phyloP scores from a whole-genome alignment of 1,140 invertebrate species.

The Sipha flava region DNA sequence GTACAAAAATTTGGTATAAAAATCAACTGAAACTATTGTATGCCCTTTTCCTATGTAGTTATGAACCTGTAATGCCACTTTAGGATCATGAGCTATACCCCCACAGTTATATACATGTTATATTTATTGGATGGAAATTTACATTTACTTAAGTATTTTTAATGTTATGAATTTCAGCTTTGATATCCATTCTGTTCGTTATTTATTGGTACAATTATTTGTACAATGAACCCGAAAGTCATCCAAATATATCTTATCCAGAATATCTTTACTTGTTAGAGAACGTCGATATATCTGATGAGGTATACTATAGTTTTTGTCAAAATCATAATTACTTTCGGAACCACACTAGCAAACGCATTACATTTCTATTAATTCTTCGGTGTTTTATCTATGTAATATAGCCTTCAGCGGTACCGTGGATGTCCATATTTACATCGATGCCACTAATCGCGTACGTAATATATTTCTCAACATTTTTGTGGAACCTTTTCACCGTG shows the following conservation, averaged over 20 bases:
- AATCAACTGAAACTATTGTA: too few species aligned
- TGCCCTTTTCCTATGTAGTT: too few species aligned
- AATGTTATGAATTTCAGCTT: not conserved
- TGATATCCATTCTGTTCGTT: not conserved
- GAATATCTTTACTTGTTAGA: slow-evolving; percentile 15
- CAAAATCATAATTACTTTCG: not conserved
- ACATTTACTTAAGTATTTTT: too few species aligned
- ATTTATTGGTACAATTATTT: not conserved
- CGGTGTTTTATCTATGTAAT: too few species aligned
- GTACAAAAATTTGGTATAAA: too few species aligned
- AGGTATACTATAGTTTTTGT: not conserved
- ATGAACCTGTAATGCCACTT: too few species aligned
- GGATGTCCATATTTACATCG: slow-evolving; percentile 10
- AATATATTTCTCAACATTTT: not conserved
- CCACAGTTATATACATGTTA: not conserved
- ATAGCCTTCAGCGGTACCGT: not conserved
- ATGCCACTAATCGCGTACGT: slow-evolving; percentile 7
- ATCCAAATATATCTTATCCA: slow-evolving; percentile 10
- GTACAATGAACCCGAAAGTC: not conserved
- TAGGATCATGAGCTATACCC: too few species aligned
- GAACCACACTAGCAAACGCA: too few species aligned
- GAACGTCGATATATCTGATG: not conserved
- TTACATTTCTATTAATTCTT: too few species aligned
- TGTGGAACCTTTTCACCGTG: not conserved
- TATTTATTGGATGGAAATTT: too few species aligned